phyloP scores from a whole-genome alignment of 1,140 invertebrate species.

The Tetramorium simillimum region DNA sequence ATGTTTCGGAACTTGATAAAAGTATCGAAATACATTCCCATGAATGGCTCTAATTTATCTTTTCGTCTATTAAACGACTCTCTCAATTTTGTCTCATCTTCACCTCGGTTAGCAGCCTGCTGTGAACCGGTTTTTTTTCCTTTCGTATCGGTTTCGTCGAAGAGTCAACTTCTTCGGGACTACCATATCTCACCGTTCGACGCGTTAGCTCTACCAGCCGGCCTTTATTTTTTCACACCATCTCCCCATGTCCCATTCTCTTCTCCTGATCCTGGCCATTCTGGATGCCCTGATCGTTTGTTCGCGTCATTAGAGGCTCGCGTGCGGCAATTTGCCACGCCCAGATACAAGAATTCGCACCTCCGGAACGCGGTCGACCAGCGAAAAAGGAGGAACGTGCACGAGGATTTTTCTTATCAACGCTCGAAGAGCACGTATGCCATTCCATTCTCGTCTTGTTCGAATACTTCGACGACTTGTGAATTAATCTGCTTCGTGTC shows the following conservation, averaged over 20 bases:
- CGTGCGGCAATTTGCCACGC: conserved; percentile 83
- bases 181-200: conserved; percentile 54
- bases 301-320: conserved; percentile 78
- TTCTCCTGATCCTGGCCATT: conserved; percentile 55
- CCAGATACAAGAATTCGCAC: conserved; percentile 80
- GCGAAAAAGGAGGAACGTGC: conserved; percentile 47
- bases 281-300: conserved; percentile 71
- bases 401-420: conserved; percentile 72
- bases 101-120: neutral
- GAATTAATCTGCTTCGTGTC: conserved; percentile 27
- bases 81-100: conserved; percentile 40
- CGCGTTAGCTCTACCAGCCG: neutral
- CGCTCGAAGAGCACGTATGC: conserved; percentile 6
- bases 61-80: conserved; percentile 12
- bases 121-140: conserved; percentile 46
- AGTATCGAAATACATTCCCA: neutral
- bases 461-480: conserved; percentile 22
- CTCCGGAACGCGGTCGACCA: conserved; percentile 69
- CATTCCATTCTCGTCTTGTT: neutral
- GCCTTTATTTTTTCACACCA: conserved; percentile 66
- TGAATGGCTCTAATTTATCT: conserved; percentile 5
- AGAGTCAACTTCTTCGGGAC: conserved; percentile 6
- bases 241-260: conserved; percentile 12
- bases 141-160: conserved; percentile 31
- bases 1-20: neutral